These are phyloP conservation scores for Patella caerulea DNA, from an alignment of 2,888 invertebrate species.

Conservation along the genomic window DNA sequence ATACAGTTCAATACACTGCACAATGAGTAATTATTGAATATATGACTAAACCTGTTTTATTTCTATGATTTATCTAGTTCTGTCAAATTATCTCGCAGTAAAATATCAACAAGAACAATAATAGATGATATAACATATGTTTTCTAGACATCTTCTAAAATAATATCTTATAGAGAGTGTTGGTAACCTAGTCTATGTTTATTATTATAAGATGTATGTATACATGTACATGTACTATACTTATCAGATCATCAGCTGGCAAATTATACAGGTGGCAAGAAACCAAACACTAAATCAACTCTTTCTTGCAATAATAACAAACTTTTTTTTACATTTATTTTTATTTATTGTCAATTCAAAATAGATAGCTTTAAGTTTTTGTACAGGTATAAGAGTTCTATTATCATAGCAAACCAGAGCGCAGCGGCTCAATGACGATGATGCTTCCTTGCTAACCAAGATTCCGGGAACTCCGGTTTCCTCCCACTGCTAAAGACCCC, in stretches of 20 bases:
- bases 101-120: not conserved
- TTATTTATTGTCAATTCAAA: too few species aligned
- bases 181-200: not conserved
- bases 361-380: too few species aligned
- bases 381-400: too few species aligned
- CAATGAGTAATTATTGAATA: not conserved
- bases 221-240: not conserved
- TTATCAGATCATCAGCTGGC: not conserved
- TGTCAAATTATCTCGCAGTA: not conserved
- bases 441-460: too few species aligned
- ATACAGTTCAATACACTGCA: not conserved
- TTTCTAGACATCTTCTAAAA: slow-evolving; percentile 1
- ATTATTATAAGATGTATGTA: not conserved
- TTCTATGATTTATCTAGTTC: not conserved
- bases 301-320: too few species aligned
- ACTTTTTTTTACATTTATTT: too few species aligned
- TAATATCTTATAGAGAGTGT: not conserved
- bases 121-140: slow-evolving; percentile 9
- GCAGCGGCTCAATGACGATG: too few species aligned
- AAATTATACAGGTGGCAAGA: too few species aligned
- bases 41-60: not conserved
- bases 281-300: too few species aligned
- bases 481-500: too few species aligned
- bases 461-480: too few species aligned
- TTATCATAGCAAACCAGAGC: too few species aligned